These are phyloP conservation scores for Theodoxus fluviatilis DNA, from an alignment of 2,888 invertebrate species.

Conservation along the genomic window DNA sequence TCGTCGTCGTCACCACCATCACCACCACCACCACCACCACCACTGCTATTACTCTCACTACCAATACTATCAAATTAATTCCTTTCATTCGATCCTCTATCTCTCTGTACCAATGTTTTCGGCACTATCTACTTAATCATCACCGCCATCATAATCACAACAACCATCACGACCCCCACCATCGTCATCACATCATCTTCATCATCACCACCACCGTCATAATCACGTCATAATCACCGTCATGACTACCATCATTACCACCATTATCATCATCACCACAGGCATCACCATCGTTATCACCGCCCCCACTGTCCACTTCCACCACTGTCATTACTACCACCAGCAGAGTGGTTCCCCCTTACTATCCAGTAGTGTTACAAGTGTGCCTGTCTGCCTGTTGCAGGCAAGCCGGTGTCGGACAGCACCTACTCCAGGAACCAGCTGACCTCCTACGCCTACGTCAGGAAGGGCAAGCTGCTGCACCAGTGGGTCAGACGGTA, in stretches of 20 bases:
- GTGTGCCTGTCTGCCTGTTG: constrained; percentile 24
- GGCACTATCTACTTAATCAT: too few species aligned
- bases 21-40: constrained; percentile 12
- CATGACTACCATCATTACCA: neutral
- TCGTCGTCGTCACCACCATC: neutral
- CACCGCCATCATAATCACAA: neutral
- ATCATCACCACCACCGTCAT: neutral
- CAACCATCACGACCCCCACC: neutral
- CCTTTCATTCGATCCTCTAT: too few species aligned
- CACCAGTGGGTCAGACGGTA: constrained; percentile 63
- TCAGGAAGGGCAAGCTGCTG: constrained; percentile 64
- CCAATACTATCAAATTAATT: too few species aligned
- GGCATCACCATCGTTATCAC: neutral
- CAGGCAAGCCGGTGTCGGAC: constrained; percentile 64
- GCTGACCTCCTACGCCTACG: constrained; percentile 56
- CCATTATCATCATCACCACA: neutral
- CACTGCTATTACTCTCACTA: neutral
- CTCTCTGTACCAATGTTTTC: too few species aligned
- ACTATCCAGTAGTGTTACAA: neutral
- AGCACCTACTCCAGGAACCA: constrained; percentile 62
- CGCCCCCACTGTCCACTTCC: neutral
- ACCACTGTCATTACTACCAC: neutral
- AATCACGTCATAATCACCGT: neutral
- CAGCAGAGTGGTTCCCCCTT: too few species aligned
- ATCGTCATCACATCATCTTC: neutral